Base-by-base conservation (phyloP, 2,888 invertebrate species). In the Athripsodes cinereus region DNA sequence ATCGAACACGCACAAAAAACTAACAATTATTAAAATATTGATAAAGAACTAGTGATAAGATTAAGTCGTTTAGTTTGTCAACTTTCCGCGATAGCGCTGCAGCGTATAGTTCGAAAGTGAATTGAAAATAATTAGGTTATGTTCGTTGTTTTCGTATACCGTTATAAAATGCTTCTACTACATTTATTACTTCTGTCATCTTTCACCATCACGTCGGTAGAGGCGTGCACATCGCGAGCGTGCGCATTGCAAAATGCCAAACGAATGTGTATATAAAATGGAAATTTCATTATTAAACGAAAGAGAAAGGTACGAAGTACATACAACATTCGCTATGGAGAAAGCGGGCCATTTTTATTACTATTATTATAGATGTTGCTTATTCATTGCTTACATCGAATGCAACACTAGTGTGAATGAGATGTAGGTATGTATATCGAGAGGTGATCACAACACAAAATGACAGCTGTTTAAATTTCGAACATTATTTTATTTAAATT, bases 321-420 rank as follows among this genome's bases (percentile, higher is more conserved):
- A 40, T 26, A 40, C n/a, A 13, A 40, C 13, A 16, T 16, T 40
- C 40, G n/a, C n/a, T 13, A 13, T 8, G 13, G 40, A 40, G 40
- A 40, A 40, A 40, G 40, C 40, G 40, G 40, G 40, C 40, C 40
- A 40, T 40, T 40, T n/a, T 40, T 40, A 40, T 40, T 40, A 40
- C 16, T 40, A 10, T 26, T 26, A 26, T 26, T n/a, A n/a, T n/a
- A n/a, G n/a, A n/a, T n/a, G n/a, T n/a, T n/a, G n/a, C n/a, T n/a
- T n/a, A n/a, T n/a, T n/a, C n/a, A n/a, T n/a, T n/a, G n/a, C n/a
- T n/a, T n/a, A n/a, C n/a, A n/a, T n/a, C n/a, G n/a, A n/a, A n/a
- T n/a, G n/a, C n/a, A n/a, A n/a, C n/a, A n/a, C n/a, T n/a, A n/a
- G n/a, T n/a, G n/a, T n/a, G n/a, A n/a, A n/a, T n/a, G n/a, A n/a